Evolutionary conservation across 2,888 invertebrate genomes (phyloP).

Genomic region (Clitarchus hookeri): DNA sequence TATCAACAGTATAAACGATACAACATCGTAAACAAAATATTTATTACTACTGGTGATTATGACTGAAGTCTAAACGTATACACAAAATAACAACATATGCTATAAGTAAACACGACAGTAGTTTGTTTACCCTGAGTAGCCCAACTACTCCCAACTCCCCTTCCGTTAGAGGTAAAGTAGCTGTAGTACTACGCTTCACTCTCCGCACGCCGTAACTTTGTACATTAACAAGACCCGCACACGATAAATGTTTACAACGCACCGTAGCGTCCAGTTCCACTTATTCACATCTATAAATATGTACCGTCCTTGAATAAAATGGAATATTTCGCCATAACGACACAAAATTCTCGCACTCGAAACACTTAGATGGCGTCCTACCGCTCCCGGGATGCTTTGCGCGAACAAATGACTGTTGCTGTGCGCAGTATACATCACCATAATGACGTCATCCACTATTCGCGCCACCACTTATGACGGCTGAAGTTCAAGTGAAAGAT

Average conservation of each 20-base stretch:
- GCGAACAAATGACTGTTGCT: conserved; percentile 42
- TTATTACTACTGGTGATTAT: background rate
- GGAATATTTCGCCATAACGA: conserved; percentile 45
- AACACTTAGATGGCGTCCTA: conserved; percentile 45
- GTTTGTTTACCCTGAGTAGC: conserved; percentile 44
- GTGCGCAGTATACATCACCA: conserved; percentile 42
- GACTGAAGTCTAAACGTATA: background rate
- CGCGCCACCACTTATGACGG: conserved; percentile 33
- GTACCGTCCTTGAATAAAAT: conserved; percentile 41
- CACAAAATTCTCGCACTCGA: conserved; percentile 43
- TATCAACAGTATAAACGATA: conserved; percentile 37
- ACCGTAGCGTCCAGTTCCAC: conserved; percentile 32
- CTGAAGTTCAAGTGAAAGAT: background rate
- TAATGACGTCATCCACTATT: conserved; percentile 41
- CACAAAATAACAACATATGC: conserved; percentile 25
- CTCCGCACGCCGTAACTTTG: conserved; percentile 21
- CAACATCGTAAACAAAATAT: background rate
- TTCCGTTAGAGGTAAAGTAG: conserved; percentile 39
- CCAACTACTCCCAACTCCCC: conserved; percentile 42
- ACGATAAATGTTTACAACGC: conserved; percentile 24
- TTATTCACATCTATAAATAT: conserved; percentile 39
- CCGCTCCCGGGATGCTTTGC: conserved; percentile 44
- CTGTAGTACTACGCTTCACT: conserved; percentile 36
- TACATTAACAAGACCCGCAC: background rate
- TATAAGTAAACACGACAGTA: conserved; percentile 37